These are phyloP conservation scores for Oxycera nigricornis DNA, from an alignment of 2,888 invertebrate genomes.

Conservation along the genomic window DNA sequence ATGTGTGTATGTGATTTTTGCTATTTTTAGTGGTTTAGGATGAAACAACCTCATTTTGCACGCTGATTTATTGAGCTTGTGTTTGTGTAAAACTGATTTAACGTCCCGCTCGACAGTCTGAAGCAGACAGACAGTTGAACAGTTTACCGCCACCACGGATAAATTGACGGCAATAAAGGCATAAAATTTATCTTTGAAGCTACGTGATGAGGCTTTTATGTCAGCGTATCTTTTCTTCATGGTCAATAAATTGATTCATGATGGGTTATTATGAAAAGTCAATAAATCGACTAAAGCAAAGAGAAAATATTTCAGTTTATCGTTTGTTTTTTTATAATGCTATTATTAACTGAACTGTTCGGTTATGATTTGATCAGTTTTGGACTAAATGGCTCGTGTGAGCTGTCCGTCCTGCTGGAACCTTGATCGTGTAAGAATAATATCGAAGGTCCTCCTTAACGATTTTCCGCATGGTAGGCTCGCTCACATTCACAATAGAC, in stretches of 20 bases:
- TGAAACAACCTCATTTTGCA: constrained; percentile 17
- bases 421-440: too few species aligned
- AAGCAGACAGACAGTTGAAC: constrained; percentile 1
- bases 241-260: constrained; percentile 24
- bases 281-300: neutral
- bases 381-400: too few species aligned
- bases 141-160: constrained; percentile 19
- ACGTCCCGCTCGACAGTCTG: constrained; percentile 26
- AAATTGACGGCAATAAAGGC: constrained; percentile 29
- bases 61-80: constrained; percentile 35
- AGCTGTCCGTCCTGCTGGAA: too few species aligned
- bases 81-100: constrained; percentile 37
- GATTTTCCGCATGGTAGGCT: too few species aligned
- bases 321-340: too few species aligned
- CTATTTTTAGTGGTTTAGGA: neutral
- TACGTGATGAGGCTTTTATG: constrained; percentile 40
- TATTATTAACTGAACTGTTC: too few species aligned
- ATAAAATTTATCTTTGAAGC: constrained; percentile 7
- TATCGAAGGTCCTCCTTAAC: too few species aligned
- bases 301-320: too few species aligned
- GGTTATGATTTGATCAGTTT: too few species aligned
- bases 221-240: constrained; percentile 19
- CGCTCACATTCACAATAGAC: too few species aligned
- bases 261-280: neutral
- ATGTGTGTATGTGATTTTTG: constrained; percentile 26